phyloP scores from a whole-genome alignment of 2,113 vertebrate species.

The Dasypus novemcinctus region DNA sequence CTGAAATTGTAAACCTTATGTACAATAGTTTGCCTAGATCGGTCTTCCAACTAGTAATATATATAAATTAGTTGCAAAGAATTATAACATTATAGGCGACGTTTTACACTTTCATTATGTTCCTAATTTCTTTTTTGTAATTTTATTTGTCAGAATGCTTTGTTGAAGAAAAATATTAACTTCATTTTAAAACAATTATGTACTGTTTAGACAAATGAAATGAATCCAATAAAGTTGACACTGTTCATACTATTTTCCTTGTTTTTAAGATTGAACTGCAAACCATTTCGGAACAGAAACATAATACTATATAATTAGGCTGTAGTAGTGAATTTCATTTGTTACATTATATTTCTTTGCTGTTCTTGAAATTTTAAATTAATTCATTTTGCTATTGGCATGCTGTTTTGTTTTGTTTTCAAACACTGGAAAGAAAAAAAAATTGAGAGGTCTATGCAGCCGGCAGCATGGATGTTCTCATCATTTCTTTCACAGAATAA shows the following conservation, averaged over 20 bases:
- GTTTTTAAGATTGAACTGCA: slow-evolving; percentile 47
- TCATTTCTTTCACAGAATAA: slow-evolving; percentile 71
- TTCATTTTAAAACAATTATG: slow-evolving; percentile 55
- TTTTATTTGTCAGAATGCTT: slow-evolving; percentile 26
- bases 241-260: neutral
- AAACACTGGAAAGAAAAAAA: slow-evolving; percentile 46
- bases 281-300: slow-evolving; percentile 49
- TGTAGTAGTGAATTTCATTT: slow-evolving; percentile 47
- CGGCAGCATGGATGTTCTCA: slow-evolving; percentile 55
- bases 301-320: slow-evolving; percentile 47
- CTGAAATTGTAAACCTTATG: slow-evolving; percentile 22
- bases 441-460: slow-evolving; percentile 3
- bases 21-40: neutral
- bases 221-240: slow-evolving; percentile 36
- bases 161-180: slow-evolving; percentile 18
- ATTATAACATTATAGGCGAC: neutral
- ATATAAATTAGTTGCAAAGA: neutral
- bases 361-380: slow-evolving; percentile 61
- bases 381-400: slow-evolving; percentile 52
- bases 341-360: slow-evolving; percentile 53
- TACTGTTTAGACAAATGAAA: slow-evolving; percentile 40
- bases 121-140: neutral
- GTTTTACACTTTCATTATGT: slow-evolving; percentile 18
- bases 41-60: neutral
- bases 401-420: slow-evolving; percentile 62